Conservation (phyloP, 2,888 invertebrate species). For the Silvanus unidentatus region DNA sequence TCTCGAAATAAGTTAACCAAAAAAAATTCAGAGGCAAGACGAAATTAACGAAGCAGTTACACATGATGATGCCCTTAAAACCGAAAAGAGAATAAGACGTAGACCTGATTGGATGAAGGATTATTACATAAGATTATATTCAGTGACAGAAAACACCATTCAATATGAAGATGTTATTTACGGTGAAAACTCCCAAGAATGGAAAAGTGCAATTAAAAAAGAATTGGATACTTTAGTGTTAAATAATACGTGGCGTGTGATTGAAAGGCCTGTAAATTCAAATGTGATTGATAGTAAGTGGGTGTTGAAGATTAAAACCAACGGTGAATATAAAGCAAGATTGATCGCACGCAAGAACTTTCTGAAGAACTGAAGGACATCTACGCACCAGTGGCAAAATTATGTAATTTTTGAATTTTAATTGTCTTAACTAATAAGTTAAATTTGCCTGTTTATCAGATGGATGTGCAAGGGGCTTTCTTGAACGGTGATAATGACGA, state of each 20-base stretch:
- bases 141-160: constrained; percentile 10
- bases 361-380: constrained; percentile 9
- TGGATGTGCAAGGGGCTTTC: constrained; percentile 24
- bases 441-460: constrained; percentile 15
- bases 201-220: neutral
- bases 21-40: neutral
- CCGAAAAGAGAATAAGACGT: neutral
- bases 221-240: constrained; percentile 2
- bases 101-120: constrained; percentile 6
- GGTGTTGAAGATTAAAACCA: constrained; percentile 15
- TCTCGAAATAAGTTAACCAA: neutral
- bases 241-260: constrained; percentile 14
- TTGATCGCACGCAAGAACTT: constrained; percentile 17
- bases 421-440: constrained; percentile 17
- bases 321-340: constrained; percentile 8
- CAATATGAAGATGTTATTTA: constrained; percentile 9
- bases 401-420: constrained; percentile 22
- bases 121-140: constrained; percentile 4
- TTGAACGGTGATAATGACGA: constrained; percentile 23
- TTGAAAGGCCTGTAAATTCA: constrained; percentile 12
- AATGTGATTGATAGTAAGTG: constrained; percentile 16
- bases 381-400: constrained; percentile 24
- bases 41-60: neutral
- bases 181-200: neutral
- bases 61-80: neutral